phyloP scores from a whole-genome alignment of 1,140 invertebrate genomes.

The Macrosteles quadrilineatus region DNA sequence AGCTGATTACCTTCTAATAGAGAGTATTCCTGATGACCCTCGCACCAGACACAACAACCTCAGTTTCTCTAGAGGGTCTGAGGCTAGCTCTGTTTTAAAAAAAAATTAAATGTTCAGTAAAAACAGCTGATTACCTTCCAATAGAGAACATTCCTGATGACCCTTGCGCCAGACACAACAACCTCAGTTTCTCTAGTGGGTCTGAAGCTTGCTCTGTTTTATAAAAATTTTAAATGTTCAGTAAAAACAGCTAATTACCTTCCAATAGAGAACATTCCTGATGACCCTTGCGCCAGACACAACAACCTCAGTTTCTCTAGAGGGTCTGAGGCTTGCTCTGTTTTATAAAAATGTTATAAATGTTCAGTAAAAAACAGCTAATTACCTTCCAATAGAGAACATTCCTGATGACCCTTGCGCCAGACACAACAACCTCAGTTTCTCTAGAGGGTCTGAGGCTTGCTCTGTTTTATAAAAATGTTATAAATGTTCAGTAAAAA shows the following conservation, averaged over 20 bases:
- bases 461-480: too few species aligned
- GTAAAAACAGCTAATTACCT: slow-evolving; percentile 71
- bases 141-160: slow-evolving; percentile 87
- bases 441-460: slow-evolving; percentile 84
- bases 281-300: slow-evolving; percentile 82
- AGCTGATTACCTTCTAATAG: slow-evolving; percentile 83
- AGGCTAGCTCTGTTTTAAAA: too few species aligned
- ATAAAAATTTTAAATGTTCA: too few species aligned
- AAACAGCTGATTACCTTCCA: slow-evolving; percentile 83
- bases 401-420: slow-evolving; percentile 86
- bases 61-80: slow-evolving; percentile 82
- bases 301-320: slow-evolving; percentile 81
- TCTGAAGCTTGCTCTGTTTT: too few species aligned
- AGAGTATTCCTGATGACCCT: slow-evolving; percentile 87
- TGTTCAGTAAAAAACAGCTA: too few species aligned
- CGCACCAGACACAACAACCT: slow-evolving; percentile 80
- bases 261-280: slow-evolving; percentile 85
- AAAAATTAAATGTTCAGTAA: too few species aligned
- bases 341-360: too few species aligned
- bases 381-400: slow-evolving; percentile 80
- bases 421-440: slow-evolving; percentile 80
- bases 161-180: slow-evolving; percentile 82
- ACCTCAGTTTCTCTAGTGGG: slow-evolving; percentile 79
- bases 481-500: too few species aligned
- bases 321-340: too few species aligned